Percentiles rank a stretch among this genome's conserved stretches.
Conservation (phyloP, 2,888 invertebrate genomes). For the Meliscaeva auricollis region DNA sequence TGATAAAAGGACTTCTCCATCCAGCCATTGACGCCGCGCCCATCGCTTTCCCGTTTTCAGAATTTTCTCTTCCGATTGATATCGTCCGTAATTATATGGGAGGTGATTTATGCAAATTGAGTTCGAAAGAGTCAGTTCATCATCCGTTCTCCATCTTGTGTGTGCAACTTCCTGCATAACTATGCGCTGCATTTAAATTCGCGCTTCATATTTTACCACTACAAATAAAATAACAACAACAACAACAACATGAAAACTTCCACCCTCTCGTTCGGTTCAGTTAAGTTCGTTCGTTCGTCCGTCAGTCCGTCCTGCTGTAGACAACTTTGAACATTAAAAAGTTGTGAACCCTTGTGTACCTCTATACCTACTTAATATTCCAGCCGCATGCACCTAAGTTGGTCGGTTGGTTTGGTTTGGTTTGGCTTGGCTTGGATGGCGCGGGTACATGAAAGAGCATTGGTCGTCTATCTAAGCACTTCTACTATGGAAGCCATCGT, state of each 20-base stretch:
- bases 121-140: slow-evolving; percentile 36
- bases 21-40: background rate
- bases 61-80: slow-evolving; percentile 50
- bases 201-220: slow-evolving; percentile 42
- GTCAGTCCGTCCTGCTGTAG: background rate
- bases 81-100: slow-evolving; percentile 68
- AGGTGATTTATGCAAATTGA: slow-evolving; percentile 74
- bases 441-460: background rate
- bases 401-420: slow-evolving; percentile 11
- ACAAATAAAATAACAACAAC: background rate
- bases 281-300: background rate
- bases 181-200: slow-evolving; percentile 58
- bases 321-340: slow-evolving; percentile 75
- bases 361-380: slow-evolving; percentile 73
- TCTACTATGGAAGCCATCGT: slow-evolving; percentile 34
- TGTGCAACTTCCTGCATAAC: slow-evolving; percentile 62
- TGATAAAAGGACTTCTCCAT: background rate
- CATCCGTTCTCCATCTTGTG: slow-evolving; percentile 50
- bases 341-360: slow-evolving; percentile 67
- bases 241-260: background rate
- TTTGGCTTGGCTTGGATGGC: background rate
- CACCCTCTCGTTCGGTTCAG: background rate
- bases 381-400: slow-evolving; percentile 63
- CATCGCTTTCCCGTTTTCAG: background rate
- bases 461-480: slow-evolving; percentile 22